Conservation (phyloP, 2,113 vertebrate species). For the Lagopus muta region DNA sequence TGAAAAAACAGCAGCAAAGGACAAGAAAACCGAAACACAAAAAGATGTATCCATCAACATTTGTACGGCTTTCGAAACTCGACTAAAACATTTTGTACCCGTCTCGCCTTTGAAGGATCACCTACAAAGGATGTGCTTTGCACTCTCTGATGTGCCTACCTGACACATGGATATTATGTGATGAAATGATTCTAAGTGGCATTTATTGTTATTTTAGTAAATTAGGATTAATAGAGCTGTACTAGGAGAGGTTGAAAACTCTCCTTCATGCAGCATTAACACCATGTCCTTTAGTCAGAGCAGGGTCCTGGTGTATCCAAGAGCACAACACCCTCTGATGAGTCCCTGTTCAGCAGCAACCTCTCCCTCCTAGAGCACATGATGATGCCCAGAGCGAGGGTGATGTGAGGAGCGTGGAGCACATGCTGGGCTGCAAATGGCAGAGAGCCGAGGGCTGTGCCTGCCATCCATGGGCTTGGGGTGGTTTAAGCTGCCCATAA, state of each 20-base stretch:
- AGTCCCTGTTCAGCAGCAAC: not conserved
- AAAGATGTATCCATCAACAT: not conserved
- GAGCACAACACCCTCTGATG: not conserved
- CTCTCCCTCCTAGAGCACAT: rapidly evolving
- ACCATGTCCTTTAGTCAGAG: not conserved
- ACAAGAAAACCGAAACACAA: not conserved
- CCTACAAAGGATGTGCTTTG: not conserved
- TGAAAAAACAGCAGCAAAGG: not conserved
- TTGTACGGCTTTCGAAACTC: not conserved
- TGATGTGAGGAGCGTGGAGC: rapidly evolving
- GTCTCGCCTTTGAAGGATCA: not conserved
- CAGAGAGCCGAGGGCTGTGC: not conserved
- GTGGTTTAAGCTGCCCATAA: not conserved
- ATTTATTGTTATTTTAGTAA: not conserved
- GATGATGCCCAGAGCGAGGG: rapidly evolving
- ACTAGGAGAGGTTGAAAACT: not conserved
- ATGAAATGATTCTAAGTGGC: not conserved
- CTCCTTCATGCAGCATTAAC: not conserved
- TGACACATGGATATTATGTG: not conserved
- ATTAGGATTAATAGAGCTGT: not conserved
- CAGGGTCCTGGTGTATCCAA: not conserved
- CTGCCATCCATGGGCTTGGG: rapidly evolving
- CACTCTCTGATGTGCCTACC: not conserved
- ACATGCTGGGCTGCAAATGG: rapidly evolving
- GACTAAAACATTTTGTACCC: not conserved